Base-by-base conservation (phyloP, 2,113 vertebrate species). In the Pogona vitticeps region DNA sequence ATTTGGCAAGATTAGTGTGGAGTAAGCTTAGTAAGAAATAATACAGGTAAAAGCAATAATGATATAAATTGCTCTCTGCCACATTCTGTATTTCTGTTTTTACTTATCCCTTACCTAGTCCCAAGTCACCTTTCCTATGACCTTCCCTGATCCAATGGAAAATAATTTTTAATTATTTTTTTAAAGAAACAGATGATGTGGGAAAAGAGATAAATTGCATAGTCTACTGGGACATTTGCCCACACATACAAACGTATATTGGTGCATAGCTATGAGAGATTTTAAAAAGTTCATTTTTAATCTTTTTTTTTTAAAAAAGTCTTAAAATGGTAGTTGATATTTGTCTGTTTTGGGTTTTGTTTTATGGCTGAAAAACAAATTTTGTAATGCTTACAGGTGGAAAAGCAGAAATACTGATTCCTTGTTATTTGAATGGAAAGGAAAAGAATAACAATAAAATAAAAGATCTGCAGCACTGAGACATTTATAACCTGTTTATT, bases 401-500 rank as follows among this genome's bases (percentile, higher is more conserved):
- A 80, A 18, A 59, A 80, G 17, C n/a, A 77, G 26, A 40, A 61
- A 46, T 42, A 63, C 7, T 56, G 2, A n/a, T 40, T 31, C 6
- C 15, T 75, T 63, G n/a, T 80, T 26, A 31, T 33, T 42, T n/a
- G 21, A 12, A 80, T 81, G 26, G 26, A 84, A 10, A 75, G 17
- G 33, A 71, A 46, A 42, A 67, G 26, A 65, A 42, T 42, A 87
- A 86, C 81, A 70, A 80, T 33, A 23, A 86, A 92, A 90, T 46
- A 80, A 88, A 92, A 90, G 14, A 67, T 65, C 20, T 89, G 73
- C 86, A 85, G 75, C 89, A 71, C 38, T 67, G 79, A 90, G 76
- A 92, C 72, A 94, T 92, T 89, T 86, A 95, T 28, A 83, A 94
- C 68, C 78, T 88, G 86, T 97, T 97, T 96, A 96, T 97, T 96